phyloP scores from a whole-genome alignment of 2,113 vertebrate genomes.

The Dolichallabes microphthalmus region DNA sequence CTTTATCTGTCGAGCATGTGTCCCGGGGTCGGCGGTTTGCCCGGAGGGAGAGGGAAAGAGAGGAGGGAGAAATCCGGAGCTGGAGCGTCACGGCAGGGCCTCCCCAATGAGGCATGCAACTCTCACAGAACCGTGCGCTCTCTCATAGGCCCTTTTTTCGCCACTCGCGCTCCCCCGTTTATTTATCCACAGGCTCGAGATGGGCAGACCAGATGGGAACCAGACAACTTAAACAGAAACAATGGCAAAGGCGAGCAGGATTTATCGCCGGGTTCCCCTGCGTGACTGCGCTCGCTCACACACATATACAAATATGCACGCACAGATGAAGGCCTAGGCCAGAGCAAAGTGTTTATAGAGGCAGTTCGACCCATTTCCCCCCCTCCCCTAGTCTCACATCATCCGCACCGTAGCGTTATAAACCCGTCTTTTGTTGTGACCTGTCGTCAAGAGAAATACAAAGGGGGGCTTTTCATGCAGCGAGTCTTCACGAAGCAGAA shows the following conservation, averaged over 20 bases:
- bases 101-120: conserved; percentile 72
- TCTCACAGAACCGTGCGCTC: conserved; percentile 70
- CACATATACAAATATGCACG: conserved; percentile 4
- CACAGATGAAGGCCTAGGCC: conserved; percentile 30
- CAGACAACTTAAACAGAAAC: conserved; percentile 70
- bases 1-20: conserved; percentile 56
- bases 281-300: conserved; percentile 39
- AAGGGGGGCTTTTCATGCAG: conserved; percentile 24
- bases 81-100: conserved; percentile 58
- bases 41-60: neutral
- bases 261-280: conserved; percentile 54
- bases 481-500: conserved; percentile 45
- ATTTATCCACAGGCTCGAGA: conserved; percentile 77
- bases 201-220: conserved; percentile 79
- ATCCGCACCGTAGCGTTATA: conserved; percentile 25
- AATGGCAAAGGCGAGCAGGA: conserved; percentile 52
- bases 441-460: conserved; percentile 50
- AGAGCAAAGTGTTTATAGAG: conserved; percentile 44
- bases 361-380: conserved; percentile 15
- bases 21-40: conserved; percentile 38
- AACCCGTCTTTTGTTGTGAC: conserved; percentile 52
- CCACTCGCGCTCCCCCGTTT: conserved; percentile 65
- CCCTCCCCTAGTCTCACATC: conserved; percentile 19
- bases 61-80: conserved; percentile 33
- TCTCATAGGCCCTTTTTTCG: conserved; percentile 61